Conservation (phyloP, 35 echinoderm and acorn worm species). For the Heliocidaris tuberculata region DNA sequence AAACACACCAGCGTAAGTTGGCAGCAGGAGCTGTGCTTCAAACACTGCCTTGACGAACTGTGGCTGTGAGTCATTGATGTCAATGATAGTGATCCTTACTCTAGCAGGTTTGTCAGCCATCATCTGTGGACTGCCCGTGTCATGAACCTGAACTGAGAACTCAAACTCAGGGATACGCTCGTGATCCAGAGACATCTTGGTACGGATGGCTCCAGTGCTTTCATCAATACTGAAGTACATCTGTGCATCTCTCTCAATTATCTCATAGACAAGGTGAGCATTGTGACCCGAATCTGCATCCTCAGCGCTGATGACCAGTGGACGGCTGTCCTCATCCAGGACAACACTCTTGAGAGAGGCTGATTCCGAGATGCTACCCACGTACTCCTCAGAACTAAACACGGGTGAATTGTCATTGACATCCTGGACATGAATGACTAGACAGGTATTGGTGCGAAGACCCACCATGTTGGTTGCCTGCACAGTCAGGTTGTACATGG, state of each 20-base stretch:
- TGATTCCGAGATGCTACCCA: slow-evolving; percentile 93
- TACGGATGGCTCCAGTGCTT: slow-evolving; percentile 94
- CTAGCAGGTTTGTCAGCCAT: slow-evolving; percentile 69
- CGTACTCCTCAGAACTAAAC: slow-evolving; percentile 65
- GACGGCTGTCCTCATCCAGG: slow-evolving; percentile 69
- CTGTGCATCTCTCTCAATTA: slow-evolving; percentile 82
- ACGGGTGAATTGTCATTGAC: slow-evolving; percentile 84
- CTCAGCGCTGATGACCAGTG: slow-evolving; percentile 84
- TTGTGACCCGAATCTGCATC: slow-evolving; percentile 90
- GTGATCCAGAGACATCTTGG: slow-evolving; percentile 78
- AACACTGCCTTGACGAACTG: slow-evolving; percentile 67
- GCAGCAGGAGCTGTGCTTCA: slow-evolving; percentile 67
- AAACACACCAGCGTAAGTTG: slow-evolving; percentile 83
- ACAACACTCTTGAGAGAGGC: slow-evolving; percentile 81
- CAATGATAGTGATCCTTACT: slow-evolving; percentile 76
- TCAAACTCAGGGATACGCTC: slow-evolving; percentile 78
- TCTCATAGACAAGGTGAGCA: slow-evolving; percentile 86
- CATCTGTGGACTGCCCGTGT: slow-evolving; percentile 75
- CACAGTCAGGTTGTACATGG: slow-evolving; percentile 84
- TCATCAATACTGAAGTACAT: slow-evolving; percentile 89
- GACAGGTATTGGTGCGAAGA: slow-evolving; percentile 49
- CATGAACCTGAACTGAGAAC: slow-evolving; percentile 80
- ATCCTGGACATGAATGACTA: slow-evolving; percentile 89
- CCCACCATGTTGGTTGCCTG: slow-evolving; percentile 94
- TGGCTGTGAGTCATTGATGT: slow-evolving; percentile 98